Evolutionary conservation across 2,888 invertebrate genomes (phyloP), one percentile per base, ranked within the genome.

Genomic region (Capitulum mitella): DNA sequence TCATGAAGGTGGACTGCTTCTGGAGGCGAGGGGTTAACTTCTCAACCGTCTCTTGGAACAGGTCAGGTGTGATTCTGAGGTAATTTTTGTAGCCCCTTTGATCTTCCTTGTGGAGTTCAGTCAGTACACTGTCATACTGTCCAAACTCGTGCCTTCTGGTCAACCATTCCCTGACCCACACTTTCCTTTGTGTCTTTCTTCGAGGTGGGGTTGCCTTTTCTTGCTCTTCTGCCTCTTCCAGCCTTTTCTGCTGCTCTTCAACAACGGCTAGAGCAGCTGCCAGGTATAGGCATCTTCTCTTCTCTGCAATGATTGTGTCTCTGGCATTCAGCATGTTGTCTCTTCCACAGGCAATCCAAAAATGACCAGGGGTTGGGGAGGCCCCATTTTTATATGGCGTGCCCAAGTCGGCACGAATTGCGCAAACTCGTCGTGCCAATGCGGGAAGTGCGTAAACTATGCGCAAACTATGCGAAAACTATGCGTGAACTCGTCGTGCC

Each of bases 301-400:
- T 32, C 64, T 64, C 64, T 64, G 64, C 64, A 64, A 64, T 32
- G 32, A 32, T 19, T n/a, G 64, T 64, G 64, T 34, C 64, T 64
- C 64, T 64, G 64, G 34, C 32, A 64, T 64, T 64, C 64, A 64
- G 64, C 64, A 64, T 64, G 29, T 32, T 32, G 64, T 64, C 64
- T 64, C 32, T 64, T 64, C 32, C 32, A 32, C 64, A 64, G 32
- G 32, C 29, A 64, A 34, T 22, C 29, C 29, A 64, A 64, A 34
- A 22, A 64, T 64, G 64, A 10, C 64, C 32, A n/a, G 3, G 6
- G 32, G 6, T n/a, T n/a, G 19, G 29, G 6, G 32, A n/a, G 32
- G 32, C n/a, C n/a, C n/a, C n/a, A n/a, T n/a, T n/a, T 64, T 64
- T 32, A 64, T 64, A 64, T 32, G 64, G 64, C 64, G 32, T 64